phyloP scores from a whole-genome alignment of 92 coral and sea anemone genomes.

The Zoanthus solanderi region DNA sequence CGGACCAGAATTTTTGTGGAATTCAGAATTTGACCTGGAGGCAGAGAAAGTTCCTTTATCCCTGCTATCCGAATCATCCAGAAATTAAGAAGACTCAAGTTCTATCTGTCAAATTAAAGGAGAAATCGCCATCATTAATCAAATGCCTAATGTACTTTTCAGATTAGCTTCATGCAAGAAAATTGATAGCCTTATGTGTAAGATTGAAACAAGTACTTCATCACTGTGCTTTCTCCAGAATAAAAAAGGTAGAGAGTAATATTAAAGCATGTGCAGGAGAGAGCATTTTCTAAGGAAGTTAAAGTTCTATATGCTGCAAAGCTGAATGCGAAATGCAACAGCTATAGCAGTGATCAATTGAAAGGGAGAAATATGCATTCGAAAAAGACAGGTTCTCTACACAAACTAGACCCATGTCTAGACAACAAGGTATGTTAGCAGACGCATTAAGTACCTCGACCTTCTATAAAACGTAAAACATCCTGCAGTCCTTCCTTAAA shows the following conservation, averaged over 20 bases:
- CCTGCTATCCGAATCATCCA: background rate
- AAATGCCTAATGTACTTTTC: background rate
- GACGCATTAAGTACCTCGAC: background rate
- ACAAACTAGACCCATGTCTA: background rate
- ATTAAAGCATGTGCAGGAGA: background rate
- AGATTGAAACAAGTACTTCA: background rate
- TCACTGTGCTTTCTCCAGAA: background rate
- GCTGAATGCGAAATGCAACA: background rate
- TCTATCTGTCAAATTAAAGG: background rate
- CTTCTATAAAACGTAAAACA: background rate
- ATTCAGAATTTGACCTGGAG: background rate
- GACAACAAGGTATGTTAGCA: background rate
- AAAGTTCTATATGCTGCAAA: background rate
- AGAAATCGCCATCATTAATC: background rate
- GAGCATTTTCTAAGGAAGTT: background rate
- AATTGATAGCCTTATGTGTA: background rate
- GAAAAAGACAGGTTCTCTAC: background rate
- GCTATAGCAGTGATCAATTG: background rate
- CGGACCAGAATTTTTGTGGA: background rate
- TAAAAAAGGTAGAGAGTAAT: background rate
- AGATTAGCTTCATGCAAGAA: background rate
- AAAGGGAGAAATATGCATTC: background rate
- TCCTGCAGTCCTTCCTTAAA: background rate
- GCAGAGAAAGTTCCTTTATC: background rate
- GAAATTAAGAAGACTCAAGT: background rate